A percentile compares a stretch with the other conserved stretches of the same genome.
These are phyloP conservation scores for Mirza zaza DNA, from an alignment of 2,113 vertebrate genomes.

Conservation along the genomic window DNA sequence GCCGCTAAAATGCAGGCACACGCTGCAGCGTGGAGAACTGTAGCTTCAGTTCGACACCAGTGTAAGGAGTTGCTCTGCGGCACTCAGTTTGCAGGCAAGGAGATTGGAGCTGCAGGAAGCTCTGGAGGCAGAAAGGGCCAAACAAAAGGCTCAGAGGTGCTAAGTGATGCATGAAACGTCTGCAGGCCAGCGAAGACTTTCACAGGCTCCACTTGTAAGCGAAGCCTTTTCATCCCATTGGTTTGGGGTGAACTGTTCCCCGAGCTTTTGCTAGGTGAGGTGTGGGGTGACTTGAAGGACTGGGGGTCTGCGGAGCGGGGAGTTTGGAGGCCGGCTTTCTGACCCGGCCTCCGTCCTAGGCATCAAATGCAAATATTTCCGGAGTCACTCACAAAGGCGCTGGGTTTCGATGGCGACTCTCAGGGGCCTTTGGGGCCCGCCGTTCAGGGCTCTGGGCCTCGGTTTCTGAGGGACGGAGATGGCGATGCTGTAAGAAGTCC, in stretches of 20 bases:
- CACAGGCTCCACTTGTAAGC: not conserved
- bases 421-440: not conserved
- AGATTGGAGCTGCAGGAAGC: not conserved
- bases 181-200: not conserved
- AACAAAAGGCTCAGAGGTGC: not conserved
- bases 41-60: not conserved
- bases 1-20: not conserved
- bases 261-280: not conserved
- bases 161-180: not conserved
- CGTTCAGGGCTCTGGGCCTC: not conserved
- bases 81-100: slow-evolving; percentile 17
- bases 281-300: not conserved
- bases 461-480: not conserved
- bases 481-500: not conserved
- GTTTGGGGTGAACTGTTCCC: not conserved
- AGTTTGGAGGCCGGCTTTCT: not conserved
- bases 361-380: not conserved
- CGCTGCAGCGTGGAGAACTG: not conserved
- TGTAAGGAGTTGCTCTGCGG: not conserved
- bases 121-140: not conserved
- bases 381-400: not conserved
- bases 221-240: not conserved
- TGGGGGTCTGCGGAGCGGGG: too few species aligned
- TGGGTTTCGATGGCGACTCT: not conserved
- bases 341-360: not conserved